These are phyloP conservation scores for Cephonodes hylas DNA, from an alignment of 2,888 invertebrate genomes.

Conservation along the genomic window DNA sequence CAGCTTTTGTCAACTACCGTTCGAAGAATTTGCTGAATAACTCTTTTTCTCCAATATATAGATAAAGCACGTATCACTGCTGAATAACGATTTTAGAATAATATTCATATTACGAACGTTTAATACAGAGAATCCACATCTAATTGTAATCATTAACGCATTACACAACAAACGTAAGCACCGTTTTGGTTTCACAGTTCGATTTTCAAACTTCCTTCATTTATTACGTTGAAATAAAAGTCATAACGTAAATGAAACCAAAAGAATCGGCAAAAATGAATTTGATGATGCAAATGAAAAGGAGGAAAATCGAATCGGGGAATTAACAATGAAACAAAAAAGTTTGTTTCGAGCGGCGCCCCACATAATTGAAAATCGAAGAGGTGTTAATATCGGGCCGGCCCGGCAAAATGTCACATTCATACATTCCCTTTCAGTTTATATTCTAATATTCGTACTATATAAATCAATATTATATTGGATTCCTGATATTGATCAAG, in stretches of 20 bases:
- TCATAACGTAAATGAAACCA: background rate
- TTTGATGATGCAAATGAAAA: slow-evolving; percentile 3
- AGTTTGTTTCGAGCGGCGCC: background rate
- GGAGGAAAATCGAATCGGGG: background rate
- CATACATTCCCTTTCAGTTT: background rate
- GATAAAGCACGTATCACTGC: no score
- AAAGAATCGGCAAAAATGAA: background rate
- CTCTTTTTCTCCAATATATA: no score
- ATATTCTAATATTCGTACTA: background rate
- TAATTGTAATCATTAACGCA: no score
- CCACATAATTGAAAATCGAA: slow-evolving; percentile 7
- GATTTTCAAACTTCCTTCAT: background rate
- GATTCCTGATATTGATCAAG: no score
- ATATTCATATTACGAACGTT: no score
- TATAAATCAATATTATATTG: no score
- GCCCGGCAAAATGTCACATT: background rate
- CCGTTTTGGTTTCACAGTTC: background rate
- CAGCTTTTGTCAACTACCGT: no score
- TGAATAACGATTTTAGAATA: no score
- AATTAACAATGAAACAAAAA: slow-evolving; percentile 8
- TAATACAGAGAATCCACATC: no score
- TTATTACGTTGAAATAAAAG: background rate
- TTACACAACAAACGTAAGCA: no score
- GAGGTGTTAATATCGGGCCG: background rate
- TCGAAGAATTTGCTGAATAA: no score